Conservation (phyloP, 2,113 vertebrate genomes). For the Serilophus lunatus region DNA sequence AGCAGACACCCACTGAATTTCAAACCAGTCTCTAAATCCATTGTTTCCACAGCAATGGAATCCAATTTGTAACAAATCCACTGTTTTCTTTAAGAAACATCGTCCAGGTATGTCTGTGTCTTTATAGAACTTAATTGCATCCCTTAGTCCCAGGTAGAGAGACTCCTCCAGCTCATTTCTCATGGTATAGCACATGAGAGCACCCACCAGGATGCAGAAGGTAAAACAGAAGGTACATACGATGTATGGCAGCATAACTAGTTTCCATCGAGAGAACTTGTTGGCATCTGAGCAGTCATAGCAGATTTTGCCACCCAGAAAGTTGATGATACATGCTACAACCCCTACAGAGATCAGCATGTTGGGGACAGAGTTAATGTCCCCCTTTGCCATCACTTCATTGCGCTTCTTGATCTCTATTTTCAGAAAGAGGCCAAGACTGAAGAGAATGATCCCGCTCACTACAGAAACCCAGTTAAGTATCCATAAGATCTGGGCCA, state of each 20-base stretch:
- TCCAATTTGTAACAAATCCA: constrained; percentile 84
- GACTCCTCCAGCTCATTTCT: constrained; percentile 81
- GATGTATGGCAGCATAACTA: constrained; percentile 86
- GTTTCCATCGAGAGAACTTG: constrained; percentile 85
- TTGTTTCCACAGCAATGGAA: constrained; percentile 87
- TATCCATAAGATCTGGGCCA: constrained; percentile 88
- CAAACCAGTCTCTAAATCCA: constrained; percentile 87
- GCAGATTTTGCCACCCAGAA: constrained; percentile 88
- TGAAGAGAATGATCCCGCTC: constrained; percentile 81
- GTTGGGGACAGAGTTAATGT: constrained; percentile 82
- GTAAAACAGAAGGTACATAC: constrained; percentile 87
- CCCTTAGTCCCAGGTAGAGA: constrained; percentile 76
- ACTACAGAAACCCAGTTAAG: constrained; percentile 88
- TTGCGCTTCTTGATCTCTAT: constrained; percentile 83
- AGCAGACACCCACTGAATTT: constrained; percentile 86
- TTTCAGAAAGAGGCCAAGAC: constrained; percentile 84
- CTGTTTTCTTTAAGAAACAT: constrained; percentile 85
- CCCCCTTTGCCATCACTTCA: constrained; percentile 80
- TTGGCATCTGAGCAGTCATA: constrained; percentile 84
- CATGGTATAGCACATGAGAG: constrained; percentile 85
- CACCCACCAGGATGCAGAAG: constrained; percentile 83
- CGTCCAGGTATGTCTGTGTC: constrained; percentile 86
- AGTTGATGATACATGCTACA: constrained; percentile 85
- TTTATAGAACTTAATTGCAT: constrained; percentile 84
- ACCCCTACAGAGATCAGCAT: constrained; percentile 83